A percentile compares a stretch with the other conserved stretches of the same genome.
phyloP scores from a whole-genome alignment of 2,113 vertebrate genomes.

The Pyxicephalus adspersus region DNA sequence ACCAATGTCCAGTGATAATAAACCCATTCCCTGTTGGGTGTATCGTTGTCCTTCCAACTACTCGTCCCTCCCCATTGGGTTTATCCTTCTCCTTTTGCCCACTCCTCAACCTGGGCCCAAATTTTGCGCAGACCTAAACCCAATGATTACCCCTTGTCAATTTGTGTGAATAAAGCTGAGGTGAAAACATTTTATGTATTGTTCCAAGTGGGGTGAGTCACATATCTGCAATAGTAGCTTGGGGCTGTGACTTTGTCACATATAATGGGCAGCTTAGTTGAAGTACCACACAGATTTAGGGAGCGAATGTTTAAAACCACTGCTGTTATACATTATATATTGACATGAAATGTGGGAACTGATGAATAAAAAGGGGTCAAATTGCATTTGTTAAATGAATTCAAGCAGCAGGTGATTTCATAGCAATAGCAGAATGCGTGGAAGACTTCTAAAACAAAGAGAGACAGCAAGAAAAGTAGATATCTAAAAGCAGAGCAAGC shows the following conservation, averaged over 20 bases:
- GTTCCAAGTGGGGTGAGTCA: constrained; percentile 10
- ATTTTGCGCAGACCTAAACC: constrained; percentile 19
- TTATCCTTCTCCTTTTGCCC: background rate
- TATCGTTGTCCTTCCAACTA: background rate
- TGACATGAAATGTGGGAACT: too few relatives aligned
- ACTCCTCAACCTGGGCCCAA: constrained; percentile 11
- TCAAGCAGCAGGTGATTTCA: too few relatives aligned
- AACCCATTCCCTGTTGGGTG: background rate
- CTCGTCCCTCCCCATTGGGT: background rate
- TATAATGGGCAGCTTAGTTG: background rate
- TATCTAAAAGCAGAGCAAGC: too few relatives aligned
- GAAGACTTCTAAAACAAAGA: too few relatives aligned
- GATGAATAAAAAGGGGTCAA: too few relatives aligned
- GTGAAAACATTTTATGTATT: background rate
- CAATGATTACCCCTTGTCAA: background rate
- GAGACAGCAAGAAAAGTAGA: too few relatives aligned
- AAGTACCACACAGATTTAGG: background rate
- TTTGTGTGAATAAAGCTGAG: background rate
- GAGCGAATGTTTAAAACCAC: background rate
- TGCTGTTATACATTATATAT: too few relatives aligned
- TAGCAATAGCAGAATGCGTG: too few relatives aligned
- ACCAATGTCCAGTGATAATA: too few relatives aligned
- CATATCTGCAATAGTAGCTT: background rate
- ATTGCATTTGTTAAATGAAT: too few relatives aligned
- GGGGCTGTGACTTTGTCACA: background rate